phyloP scores from a whole-genome alignment of 2,888 invertebrate species.

The Torymus auratus region DNA sequence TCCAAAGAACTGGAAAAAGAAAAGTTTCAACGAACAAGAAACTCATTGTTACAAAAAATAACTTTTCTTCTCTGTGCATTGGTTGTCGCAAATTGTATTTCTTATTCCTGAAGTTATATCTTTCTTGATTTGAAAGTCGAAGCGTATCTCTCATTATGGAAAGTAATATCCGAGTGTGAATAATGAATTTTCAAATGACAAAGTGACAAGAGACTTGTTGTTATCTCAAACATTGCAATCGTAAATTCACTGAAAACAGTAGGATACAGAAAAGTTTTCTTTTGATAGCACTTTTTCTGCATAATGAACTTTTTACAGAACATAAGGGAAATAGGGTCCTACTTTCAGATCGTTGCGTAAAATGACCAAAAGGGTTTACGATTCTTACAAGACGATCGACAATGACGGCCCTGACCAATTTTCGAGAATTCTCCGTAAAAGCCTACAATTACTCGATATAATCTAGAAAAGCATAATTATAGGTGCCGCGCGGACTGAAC shows the following conservation, averaged over 20 bases:
- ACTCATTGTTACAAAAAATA: too few species aligned
- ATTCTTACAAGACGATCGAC: background rate
- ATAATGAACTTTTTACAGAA: background rate
- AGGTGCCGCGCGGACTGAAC: background rate
- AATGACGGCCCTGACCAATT: background rate
- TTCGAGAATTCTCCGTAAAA: background rate
- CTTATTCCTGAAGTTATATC: too few species aligned
- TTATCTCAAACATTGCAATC: background rate
- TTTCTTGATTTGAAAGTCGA: conserved; percentile 4
- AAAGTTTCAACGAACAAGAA: too few species aligned
- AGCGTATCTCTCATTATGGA: background rate
- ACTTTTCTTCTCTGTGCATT: background rate
- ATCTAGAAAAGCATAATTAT: conserved; percentile 23
- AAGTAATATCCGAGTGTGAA: background rate
- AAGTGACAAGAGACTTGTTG: background rate
- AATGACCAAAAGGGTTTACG: too few species aligned
- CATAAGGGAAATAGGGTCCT: too few species aligned
- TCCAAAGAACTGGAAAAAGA: too few species aligned
- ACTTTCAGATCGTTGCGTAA: too few species aligned
- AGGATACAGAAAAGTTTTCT: background rate
- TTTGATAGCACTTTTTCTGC: background rate
- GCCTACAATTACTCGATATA: conserved; percentile 14
- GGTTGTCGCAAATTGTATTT: background rate
- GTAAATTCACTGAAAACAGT: conserved; percentile 15
- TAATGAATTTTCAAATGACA: conserved; percentile 14